Conservation (phyloP, 2,888 invertebrate genomes). For the Ornithoptera priamus region DNA sequence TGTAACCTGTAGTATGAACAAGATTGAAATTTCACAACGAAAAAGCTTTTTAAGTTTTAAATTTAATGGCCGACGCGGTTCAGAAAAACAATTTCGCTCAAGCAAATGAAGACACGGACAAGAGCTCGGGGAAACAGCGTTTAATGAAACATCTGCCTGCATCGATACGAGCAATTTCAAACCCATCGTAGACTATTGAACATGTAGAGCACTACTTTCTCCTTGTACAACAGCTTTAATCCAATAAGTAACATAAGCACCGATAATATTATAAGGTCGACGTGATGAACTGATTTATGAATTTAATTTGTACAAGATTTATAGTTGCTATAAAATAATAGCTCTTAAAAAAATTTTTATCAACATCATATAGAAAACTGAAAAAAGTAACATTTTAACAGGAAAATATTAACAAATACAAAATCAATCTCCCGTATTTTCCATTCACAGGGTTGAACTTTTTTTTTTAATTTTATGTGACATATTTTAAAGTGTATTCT, state of each 20-base stretch:
- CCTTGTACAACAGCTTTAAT: slow-evolving; percentile 25
- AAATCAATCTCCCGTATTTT: too few species aligned
- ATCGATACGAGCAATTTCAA: slow-evolving; percentile 30
- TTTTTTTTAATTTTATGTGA: too few species aligned
- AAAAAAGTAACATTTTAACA: too few species aligned
- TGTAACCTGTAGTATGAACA: not conserved
- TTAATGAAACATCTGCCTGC: slow-evolving; percentile 30
- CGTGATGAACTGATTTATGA: not conserved
- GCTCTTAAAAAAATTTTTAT: too few species aligned
- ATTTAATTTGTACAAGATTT: not conserved
- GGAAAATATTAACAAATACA: too few species aligned
- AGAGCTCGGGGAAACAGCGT: slow-evolving; percentile 20
- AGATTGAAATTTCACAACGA: not conserved
- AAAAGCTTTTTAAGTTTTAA: not conserved
- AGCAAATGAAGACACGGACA: slow-evolving; percentile 7
- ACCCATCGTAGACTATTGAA: slow-evolving; percentile 28
- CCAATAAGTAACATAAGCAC: slow-evolving; percentile 26
- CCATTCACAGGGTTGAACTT: too few species aligned
- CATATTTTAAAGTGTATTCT: too few species aligned
- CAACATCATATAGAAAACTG: too few species aligned
- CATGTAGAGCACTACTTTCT: slow-evolving; percentile 19
- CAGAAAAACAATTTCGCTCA: not conserved
- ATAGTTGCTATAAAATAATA: too few species aligned
- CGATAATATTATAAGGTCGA: slow-evolving; percentile 10
- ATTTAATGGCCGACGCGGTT: too few species aligned